These are phyloP conservation scores for Halocynthia aurantium DNA, from an alignment of 23 tunicate genomes.

Conservation along the genomic window DNA sequence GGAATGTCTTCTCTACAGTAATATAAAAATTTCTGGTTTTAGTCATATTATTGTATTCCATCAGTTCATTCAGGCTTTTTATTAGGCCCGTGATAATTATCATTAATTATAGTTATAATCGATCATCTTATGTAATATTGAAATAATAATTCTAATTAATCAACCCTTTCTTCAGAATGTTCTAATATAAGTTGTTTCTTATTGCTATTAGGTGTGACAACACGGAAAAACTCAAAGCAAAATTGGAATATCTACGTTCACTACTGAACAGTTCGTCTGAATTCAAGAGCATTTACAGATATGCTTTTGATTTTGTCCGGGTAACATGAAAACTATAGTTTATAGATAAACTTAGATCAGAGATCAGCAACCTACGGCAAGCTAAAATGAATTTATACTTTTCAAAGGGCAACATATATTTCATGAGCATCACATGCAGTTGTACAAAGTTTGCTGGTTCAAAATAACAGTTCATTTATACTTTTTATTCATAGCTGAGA, in stretches of 20 bases:
- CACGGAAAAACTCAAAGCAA: constrained; percentile 25
- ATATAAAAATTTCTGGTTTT: neutral
- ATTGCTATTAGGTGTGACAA: constrained; percentile 41
- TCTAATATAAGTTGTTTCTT: neutral
- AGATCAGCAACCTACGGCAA: too few species aligned
- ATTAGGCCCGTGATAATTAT: neutral
- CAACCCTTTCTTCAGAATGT: neutral
- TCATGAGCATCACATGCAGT: too few species aligned
- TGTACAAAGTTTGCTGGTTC: too few species aligned
- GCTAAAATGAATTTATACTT: too few species aligned
- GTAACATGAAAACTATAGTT: neutral
- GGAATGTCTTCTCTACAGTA: constrained; percentile 61
- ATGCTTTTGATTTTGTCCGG: constrained; percentile 70
- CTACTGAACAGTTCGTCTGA: constrained; percentile 32
- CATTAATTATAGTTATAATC: too few species aligned
- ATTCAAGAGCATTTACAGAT: constrained; percentile 56
- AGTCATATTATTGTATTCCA: too few species aligned
- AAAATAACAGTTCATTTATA: too few species aligned
- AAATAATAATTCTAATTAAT: neutral
- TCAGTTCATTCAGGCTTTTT: too few species aligned
- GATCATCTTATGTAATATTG: neutral
- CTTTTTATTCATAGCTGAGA: too few species aligned
- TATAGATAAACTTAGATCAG: too few species aligned
- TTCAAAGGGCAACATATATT: too few species aligned
- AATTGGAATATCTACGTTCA: constrained; percentile 34